These are phyloP conservation scores for Folsomia candida DNA, from an alignment of 2,888 invertebrate species.

Conservation along the genomic window DNA sequence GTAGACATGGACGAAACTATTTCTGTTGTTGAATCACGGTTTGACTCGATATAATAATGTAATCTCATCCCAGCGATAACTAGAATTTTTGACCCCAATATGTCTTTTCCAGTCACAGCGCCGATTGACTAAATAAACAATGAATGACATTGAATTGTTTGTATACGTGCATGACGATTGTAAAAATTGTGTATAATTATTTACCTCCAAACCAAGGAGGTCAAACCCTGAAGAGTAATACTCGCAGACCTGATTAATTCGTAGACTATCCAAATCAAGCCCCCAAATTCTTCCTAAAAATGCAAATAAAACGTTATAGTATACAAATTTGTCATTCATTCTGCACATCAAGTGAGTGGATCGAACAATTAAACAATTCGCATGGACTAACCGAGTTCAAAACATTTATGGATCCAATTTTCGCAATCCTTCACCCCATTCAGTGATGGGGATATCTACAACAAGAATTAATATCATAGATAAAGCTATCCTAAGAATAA, in stretches of 20 bases:
- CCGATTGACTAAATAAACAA: slow-evolving; percentile 64
- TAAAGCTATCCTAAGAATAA: not conserved
- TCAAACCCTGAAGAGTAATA: slow-evolving; percentile 63
- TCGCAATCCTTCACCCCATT: slow-evolving; percentile 57
- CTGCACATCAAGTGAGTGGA: too few species aligned
- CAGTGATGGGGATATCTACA: slow-evolving; percentile 34
- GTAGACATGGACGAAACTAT: slow-evolving; percentile 76
- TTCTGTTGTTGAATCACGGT: slow-evolving; percentile 58
- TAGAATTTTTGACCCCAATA: slow-evolving; percentile 69
- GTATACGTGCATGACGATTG: not conserved
- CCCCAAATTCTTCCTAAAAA: slow-evolving; percentile 72
- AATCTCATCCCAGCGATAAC: slow-evolving; percentile 79
- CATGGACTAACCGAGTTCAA: too few species aligned
- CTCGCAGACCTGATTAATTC: slow-evolving; percentile 72
- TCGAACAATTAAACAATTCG: too few species aligned
- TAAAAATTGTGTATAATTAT: too few species aligned
- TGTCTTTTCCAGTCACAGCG: slow-evolving; percentile 67
- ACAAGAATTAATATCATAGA: not conserved
- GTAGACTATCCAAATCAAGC: slow-evolving; percentile 69
- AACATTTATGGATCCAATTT: slow-evolving; percentile 71
- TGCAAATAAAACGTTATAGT: too few species aligned
- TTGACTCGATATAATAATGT: slow-evolving; percentile 64
- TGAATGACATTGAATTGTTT: slow-evolving; percentile 13
- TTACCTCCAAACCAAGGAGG: slow-evolving; percentile 63
- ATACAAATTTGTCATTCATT: too few species aligned